Evolutionary conservation across 2,113 vertebrate species (phyloP), one percentile per base, ranked within the genome.

Genomic region (Gymnorhina tibicen): DNA sequence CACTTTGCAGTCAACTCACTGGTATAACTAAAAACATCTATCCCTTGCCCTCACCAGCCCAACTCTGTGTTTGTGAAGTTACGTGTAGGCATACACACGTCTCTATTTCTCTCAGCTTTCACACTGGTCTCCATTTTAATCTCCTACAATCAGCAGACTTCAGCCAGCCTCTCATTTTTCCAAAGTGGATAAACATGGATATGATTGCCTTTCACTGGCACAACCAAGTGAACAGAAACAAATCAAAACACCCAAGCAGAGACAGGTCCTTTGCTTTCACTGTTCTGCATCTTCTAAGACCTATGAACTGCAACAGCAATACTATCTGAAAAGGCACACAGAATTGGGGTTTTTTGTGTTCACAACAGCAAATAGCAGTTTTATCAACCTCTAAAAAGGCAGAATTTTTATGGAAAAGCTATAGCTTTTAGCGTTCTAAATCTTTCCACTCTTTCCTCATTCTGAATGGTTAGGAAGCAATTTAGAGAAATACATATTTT

Each of bases 51-150:
- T 16, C 39, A 53, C 3, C 18, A 70, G 23, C 19, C 8, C 20
- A 24, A 1, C 42, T 44, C 16, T 14, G 23, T 27, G 68, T 56
- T 17, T 56, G 41, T 7, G 42, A 87, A 69, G 27, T 39, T 69
- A 12, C 1, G 0, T 28, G 24, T 16, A 32, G 9, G 26, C 1
- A 5, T 16, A 62, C 47, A 78, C 32, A 44, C 1, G 13, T 63
- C 33, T 47, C 1, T 41, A 44, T 66, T 75, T 58, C 74, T 33
- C 55, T 73, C 64, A 58, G 50, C 35, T 76, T 64, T 63, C 62
- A 75, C n/a, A 33, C 41, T 13, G 16, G 24, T 35, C 49, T 89
- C 52, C 35, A 35, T 55, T 72, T 85, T 50, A 88, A 67, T 30
- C 28, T 70, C 41, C 44, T 67, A 63, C 49, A 20, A 55, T 46